phyloP scores from a whole-genome alignment of 2,113 vertebrate species.

The Leptocoma aspasia region DNA sequence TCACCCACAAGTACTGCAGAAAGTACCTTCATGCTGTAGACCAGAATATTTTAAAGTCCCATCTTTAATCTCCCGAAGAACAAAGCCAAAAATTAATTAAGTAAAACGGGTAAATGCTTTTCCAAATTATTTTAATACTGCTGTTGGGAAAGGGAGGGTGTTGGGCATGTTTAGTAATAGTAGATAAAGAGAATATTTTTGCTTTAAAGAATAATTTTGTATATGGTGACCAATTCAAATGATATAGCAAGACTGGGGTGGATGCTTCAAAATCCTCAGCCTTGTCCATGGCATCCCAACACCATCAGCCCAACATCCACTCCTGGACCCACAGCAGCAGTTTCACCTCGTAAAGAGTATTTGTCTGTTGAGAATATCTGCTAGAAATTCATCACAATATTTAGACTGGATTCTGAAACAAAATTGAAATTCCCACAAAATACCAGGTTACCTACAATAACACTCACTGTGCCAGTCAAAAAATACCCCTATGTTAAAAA shows the following conservation, averaged over 20 bases:
- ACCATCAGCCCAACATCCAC: background rate
- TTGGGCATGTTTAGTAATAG: background rate
- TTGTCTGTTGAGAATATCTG: constrained; percentile 14
- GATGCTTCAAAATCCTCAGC: background rate
- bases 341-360: background rate
- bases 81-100: background rate
- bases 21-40: background rate
- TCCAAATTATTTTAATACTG: background rate
- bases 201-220: background rate
- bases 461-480: background rate
- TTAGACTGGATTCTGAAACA: constrained; percentile 42
- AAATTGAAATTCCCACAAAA: constrained; percentile 38
- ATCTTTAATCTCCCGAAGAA: background rate
- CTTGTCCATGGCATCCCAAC: background rate
- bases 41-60: background rate
- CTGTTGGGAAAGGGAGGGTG: background rate
- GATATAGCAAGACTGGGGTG: background rate
- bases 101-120: background rate
- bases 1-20: background rate
- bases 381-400: constrained; percentile 48
- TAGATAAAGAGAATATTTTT: background rate
- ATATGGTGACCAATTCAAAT: background rate
- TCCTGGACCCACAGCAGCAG: background rate
- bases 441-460: constrained; percentile 24
- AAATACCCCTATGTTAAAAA: background rate